A percentile compares a stretch with the other conserved stretches of the same genome.
Conservation (phyloP, 2,113 vertebrate genomes). For the Muntiacus reevesi region DNA sequence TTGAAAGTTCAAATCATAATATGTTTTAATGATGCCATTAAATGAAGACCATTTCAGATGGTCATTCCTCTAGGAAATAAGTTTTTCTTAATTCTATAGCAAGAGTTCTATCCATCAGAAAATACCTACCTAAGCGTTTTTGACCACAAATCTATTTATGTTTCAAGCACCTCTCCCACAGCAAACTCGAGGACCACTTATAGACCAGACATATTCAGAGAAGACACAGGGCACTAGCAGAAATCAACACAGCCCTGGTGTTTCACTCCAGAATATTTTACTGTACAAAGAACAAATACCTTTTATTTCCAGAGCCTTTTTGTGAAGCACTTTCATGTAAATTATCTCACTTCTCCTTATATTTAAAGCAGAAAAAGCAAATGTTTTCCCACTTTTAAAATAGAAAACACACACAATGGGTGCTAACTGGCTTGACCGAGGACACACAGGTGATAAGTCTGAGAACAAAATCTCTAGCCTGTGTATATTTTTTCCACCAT, state of each 20-base stretch:
- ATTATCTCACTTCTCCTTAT: neutral
- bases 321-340: neutral
- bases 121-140: rapidly evolving
- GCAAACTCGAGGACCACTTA: rapidly evolving
- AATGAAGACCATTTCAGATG: neutral
- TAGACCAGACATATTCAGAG: no score
- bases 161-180: neutral
- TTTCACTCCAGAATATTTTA: neutral
- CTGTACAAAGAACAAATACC: neutral
- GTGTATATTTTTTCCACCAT: neutral
- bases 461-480: neutral
- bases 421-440: neutral
- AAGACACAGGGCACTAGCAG: rapidly evolving
- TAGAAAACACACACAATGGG: neutral
- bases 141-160: neutral
- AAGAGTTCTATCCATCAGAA: rapidly evolving
- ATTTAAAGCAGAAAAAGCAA: neutral
- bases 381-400: neutral
- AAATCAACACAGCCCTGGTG: rapidly evolving
- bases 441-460: neutral
- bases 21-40: neutral
- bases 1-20: neutral
- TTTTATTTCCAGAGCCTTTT: neutral
- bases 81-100: neutral
- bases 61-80: neutral